phyloP scores from a whole-genome alignment of 2,113 vertebrate genomes.

The Nibea albiflora region DNA sequence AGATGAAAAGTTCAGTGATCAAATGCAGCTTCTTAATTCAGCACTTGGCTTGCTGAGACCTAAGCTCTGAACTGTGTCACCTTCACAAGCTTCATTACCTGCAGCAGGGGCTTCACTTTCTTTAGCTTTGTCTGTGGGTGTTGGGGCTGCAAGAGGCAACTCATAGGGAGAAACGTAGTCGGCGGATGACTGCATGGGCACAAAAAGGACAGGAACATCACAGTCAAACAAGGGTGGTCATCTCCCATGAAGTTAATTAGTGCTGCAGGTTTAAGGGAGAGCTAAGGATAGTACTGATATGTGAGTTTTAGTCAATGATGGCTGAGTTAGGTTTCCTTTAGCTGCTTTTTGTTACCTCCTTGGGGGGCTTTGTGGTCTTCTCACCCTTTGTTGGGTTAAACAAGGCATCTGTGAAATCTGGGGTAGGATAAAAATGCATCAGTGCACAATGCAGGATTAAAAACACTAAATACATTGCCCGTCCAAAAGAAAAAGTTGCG shows the following conservation, averaged over 20 bases:
- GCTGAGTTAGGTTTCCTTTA: background rate
- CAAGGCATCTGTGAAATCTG: constrained; percentile 87
- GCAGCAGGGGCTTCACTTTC: constrained; percentile 41
- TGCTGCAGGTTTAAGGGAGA: constrained; percentile 31
- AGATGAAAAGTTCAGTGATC: background rate
- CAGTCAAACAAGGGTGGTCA: constrained; percentile 27
- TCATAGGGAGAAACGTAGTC: constrained; percentile 83
- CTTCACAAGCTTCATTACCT: constrained; percentile 67
- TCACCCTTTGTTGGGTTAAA: constrained; percentile 86
- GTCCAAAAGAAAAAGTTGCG: no score
- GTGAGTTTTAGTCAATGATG: background rate
- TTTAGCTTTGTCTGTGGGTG: constrained; percentile 21
- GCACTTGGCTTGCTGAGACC: background rate
- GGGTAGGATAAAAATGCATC: constrained; percentile 24
- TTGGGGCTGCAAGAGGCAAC: constrained; percentile 66
- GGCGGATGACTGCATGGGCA: constrained; percentile 69
- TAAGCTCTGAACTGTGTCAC: background rate
- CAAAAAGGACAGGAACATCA: constrained; percentile 39
- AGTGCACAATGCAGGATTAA: constrained; percentile 4
- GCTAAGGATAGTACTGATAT: constrained; percentile 16
- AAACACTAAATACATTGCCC: background rate
- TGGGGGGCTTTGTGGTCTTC: constrained; percentile 79
- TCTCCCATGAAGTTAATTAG: constrained; percentile 49
- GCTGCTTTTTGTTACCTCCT: constrained; percentile 71
- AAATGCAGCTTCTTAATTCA: background rate